phyloP scores from a whole-genome alignment of 2,888 invertebrate genomes.

The Tenthredo distinguenda region DNA sequence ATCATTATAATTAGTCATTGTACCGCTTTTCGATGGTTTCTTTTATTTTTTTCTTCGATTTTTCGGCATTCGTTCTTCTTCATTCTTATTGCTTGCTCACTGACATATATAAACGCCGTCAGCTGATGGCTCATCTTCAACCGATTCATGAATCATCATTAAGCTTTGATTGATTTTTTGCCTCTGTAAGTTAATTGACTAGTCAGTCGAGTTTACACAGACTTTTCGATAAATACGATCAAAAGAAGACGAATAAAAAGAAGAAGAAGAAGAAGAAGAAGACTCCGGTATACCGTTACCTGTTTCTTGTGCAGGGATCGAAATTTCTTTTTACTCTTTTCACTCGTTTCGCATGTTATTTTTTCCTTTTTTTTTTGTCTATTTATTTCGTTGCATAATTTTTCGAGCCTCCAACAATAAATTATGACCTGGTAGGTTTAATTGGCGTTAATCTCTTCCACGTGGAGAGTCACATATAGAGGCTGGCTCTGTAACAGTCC shows the following conservation, averaged over 20 bases:
- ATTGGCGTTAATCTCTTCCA: constrained; percentile 27
- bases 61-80: background rate
- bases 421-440: constrained; percentile 19
- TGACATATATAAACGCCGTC: background rate
- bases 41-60: background rate
- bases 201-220: background rate
- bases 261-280: background rate
- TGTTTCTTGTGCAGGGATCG: background rate
- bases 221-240: background rate
- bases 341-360: background rate
- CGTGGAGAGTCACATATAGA: background rate
- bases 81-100: background rate
- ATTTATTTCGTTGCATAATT: background rate
- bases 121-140: background rate
- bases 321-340: background rate
- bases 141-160: background rate
- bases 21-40: background rate
- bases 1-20: background rate
- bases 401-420: background rate
- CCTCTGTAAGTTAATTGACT: background rate
- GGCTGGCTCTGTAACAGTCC: background rate
- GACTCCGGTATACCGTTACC: background rate
- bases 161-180: background rate
- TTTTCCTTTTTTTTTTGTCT: background rate
- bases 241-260: background rate